Base-by-base conservation (phyloP, 1,140 invertebrate species). In the Papilio aristodemus region DNA sequence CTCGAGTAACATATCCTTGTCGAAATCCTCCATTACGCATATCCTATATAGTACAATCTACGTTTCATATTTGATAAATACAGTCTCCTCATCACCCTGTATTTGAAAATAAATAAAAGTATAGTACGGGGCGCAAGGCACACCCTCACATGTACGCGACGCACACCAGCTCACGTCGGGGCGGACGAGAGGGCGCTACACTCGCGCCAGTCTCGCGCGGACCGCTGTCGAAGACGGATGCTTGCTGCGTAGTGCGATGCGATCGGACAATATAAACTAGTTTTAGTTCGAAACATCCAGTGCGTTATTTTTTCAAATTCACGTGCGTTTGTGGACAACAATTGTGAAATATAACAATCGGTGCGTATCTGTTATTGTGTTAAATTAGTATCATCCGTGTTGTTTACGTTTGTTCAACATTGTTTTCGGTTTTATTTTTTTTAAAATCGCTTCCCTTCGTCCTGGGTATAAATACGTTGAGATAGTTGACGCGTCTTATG, bases 61-160 rank as follows among this genome's bases (percentile, higher is more conserved):
- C 67, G 68, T 75, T 73, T 73, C 50, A 71, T 62, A 76, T 75
- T 73, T 72, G 71, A 71, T 72, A 75, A 76, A 78, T 80, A 77
- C 80, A 81, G 54, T 68, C 43, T 75, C 64, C 72, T 62, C 73
- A 76, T 75, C 78, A 78, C 75, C 71, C 78, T 77, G 78, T 81
- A 80, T 80, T 86, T 76, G 77, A 88, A 87, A 85, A 89, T 87
- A 90, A 89, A 89, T 89, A 90, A 83, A 88, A 76, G 73, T 46
- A 76, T 74, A 73, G 73, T 75, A 75, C 75, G 81, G 85, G 83
- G 83, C 78, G 81, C 79, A 78, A 80, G 81, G 84, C 81, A 82
- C 79, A 83, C 84, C 76, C 81, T 57, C 78, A 79, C 80, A 84
- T 71, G 64, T 25, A 74, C 69, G 74, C 67, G 75, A 83, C 84